phyloP scores from a whole-genome alignment of 2,797 vertebrate species.

The Sebastes cheni region DNA sequence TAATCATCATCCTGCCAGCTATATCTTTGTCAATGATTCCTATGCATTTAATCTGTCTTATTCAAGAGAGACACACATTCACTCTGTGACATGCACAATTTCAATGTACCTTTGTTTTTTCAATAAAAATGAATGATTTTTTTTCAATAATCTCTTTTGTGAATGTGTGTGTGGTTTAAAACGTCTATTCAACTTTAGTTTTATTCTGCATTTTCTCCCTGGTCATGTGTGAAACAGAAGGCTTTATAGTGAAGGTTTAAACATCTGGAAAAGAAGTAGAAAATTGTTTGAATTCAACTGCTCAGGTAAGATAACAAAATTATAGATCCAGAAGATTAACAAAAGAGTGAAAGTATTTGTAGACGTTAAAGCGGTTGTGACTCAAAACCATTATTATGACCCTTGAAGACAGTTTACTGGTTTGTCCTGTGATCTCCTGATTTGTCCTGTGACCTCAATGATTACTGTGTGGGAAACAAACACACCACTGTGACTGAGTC shows the following conservation, averaged over 20 bases:
- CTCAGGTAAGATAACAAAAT: not conserved
- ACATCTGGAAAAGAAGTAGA: not conserved
- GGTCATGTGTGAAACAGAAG: not conserved
- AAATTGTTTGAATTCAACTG: not conserved
- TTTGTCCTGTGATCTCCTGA: not conserved
- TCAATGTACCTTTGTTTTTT: slow-evolving; percentile 48
- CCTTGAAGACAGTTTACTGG: not conserved
- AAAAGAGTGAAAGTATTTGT: not conserved
- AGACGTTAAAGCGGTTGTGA: not conserved
- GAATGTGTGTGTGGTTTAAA: not conserved
- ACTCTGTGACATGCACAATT: slow-evolving; percentile 44
- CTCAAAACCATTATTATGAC: not conserved
- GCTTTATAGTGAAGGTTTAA: not conserved
- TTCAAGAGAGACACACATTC: slow-evolving; percentile 9
- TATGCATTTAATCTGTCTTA: slow-evolving; percentile 41
- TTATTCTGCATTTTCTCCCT: not conserved
- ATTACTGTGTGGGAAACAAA: slow-evolving; percentile 27
- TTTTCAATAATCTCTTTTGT: slow-evolving; percentile 8
- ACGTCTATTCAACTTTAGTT: not conserved
- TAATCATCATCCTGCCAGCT: slow-evolving; percentile 32
- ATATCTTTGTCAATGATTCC: slow-evolving; percentile 35
- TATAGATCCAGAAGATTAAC: not conserved
- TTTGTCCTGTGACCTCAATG: slow-evolving; percentile 14
- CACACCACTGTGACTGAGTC: slow-evolving; percentile 10
- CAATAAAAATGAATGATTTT: slow-evolving; percentile 61